phyloP scores from a whole-genome alignment of 2,797 vertebrate species.

The Helostoma temminkii region DNA sequence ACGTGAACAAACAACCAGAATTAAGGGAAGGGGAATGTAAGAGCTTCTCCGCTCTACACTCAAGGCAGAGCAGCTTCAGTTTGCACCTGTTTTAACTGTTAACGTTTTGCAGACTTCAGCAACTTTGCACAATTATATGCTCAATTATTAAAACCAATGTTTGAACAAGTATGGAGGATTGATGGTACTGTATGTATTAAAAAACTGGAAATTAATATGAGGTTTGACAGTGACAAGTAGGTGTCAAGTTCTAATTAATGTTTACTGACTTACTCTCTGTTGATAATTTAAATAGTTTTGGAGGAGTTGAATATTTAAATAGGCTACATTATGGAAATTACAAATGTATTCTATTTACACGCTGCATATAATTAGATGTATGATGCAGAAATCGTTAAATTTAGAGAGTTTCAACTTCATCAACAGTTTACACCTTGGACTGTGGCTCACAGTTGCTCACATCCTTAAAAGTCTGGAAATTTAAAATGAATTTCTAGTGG shows the following conservation, averaged over 20 bases:
- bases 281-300: background rate
- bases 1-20: background rate
- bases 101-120: constrained; percentile 5
- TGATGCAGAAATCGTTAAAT: background rate
- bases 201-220: background rate
- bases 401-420: too few species aligned
- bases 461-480: too few species aligned
- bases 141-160: constrained; percentile 45
- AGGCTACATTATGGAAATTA: background rate
- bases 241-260: constrained; percentile 13
- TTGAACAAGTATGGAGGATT: constrained; percentile 15
- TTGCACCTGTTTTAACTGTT: constrained; percentile 33
- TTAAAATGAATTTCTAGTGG: background rate
- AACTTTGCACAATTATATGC: constrained; percentile 38
- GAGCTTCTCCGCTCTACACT: background rate
- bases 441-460: too few species aligned
- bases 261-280: background rate
- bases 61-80: constrained; percentile 7
- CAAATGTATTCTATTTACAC: background rate
- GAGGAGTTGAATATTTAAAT: background rate
- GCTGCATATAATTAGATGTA: too few species aligned
- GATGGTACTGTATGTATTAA: background rate
- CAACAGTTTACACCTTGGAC: too few species aligned
- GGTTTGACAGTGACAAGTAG: background rate
- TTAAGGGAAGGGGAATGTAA: background rate